Conservation (phyloP, 2,888 invertebrate species). For the Drosophila stalkeri region DNA sequence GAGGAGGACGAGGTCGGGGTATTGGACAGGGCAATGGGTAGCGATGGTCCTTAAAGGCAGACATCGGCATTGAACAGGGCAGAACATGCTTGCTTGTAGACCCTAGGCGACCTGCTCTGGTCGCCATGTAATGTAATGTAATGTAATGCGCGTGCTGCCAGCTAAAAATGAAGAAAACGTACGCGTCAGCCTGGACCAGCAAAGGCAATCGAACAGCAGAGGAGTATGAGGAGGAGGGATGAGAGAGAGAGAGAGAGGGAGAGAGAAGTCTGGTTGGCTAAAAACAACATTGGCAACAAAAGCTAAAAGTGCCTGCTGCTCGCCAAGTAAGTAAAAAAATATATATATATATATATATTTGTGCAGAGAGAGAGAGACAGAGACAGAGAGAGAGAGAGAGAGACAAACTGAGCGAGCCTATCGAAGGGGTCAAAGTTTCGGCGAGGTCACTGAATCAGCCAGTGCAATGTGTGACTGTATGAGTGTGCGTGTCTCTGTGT, state of each 20-base stretch:
- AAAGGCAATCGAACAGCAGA: background rate
- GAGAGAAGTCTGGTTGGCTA: background rate
- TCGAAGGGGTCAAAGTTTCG: slow-evolving; percentile 56
- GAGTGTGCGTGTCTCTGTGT: slow-evolving; percentile 23
- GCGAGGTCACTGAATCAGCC: slow-evolving; percentile 57
- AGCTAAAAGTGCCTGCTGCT: slow-evolving; percentile 53
- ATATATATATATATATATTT: too few species aligned
- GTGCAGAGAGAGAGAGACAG: slow-evolving; percentile 13
- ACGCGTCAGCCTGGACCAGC: slow-evolving; percentile 28
- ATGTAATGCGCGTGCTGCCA: slow-evolving; percentile 75
- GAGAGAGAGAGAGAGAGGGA: too few species aligned
- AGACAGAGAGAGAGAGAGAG: background rate
- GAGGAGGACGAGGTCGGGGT: slow-evolving; percentile 1
- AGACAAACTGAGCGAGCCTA: slow-evolving; percentile 27
- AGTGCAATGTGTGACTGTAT: slow-evolving; percentile 41
- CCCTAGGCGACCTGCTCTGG: slow-evolving; percentile 42
- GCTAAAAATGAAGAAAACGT: slow-evolving; percentile 64
- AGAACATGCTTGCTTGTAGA: slow-evolving; percentile 37
- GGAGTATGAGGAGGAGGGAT: background rate
- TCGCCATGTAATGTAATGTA: slow-evolving; percentile 68
- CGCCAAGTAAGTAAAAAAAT: slow-evolving; percentile 42
- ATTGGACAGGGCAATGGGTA: background rate
- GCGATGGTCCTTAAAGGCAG: slow-evolving; percentile 29
- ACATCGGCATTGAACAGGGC: slow-evolving; percentile 11
- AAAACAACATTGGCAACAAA: slow-evolving; percentile 55